Conservation (phyloP, 2,113 vertebrate genomes). For the Baryphthengus martii region DNA sequence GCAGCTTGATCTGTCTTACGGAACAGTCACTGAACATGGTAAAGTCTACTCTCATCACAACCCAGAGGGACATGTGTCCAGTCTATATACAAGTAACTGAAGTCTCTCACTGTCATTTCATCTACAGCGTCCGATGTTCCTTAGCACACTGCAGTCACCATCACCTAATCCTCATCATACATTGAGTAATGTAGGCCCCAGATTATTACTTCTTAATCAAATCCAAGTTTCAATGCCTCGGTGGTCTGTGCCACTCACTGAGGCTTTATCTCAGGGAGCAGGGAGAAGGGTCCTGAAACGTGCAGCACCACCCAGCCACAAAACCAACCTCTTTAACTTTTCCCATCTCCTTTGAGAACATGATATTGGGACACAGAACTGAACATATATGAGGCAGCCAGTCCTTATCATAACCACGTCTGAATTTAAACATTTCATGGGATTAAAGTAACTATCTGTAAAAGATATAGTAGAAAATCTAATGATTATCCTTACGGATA, state of each 20-base stretch:
- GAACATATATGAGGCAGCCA: background rate
- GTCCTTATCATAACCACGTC: background rate
- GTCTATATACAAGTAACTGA: background rate
- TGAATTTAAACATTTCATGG: background rate
- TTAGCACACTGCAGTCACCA: background rate
- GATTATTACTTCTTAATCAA: background rate
- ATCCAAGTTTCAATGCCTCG: background rate
- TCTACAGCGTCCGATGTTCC: background rate
- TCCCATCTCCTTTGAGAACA: background rate
- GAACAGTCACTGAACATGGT: background rate
- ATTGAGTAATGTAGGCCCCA: background rate
- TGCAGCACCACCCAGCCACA: background rate
- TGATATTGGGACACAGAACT: background rate
- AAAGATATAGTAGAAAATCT: background rate
- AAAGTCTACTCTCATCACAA: background rate
- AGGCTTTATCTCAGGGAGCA: background rate
- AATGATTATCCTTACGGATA: background rate
- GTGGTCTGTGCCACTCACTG: background rate
- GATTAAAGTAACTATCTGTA: background rate
- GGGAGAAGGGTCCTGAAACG: background rate
- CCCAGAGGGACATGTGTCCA: background rate
- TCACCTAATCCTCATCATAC: background rate
- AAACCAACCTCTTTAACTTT: background rate
- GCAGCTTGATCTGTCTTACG: background rate
- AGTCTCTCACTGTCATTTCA: background rate